These are phyloP conservation scores for Tuta absoluta DNA, from an alignment of 2,888 invertebrate species.

Conservation along the genomic window DNA sequence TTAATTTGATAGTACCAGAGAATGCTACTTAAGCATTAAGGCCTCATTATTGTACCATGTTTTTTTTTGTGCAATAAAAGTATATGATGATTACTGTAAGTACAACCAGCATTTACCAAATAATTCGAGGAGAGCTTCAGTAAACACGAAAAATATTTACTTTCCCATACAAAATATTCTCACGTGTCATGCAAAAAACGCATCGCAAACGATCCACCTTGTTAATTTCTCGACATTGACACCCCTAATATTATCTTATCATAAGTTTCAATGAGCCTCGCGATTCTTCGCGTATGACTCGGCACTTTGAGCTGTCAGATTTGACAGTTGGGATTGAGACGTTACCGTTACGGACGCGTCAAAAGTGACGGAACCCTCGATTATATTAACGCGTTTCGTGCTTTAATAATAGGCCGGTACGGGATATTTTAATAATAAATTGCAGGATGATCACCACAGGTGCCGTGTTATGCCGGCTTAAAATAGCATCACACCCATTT, in stretches of 20 bases:
- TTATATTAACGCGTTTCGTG: slow-evolving; percentile 68
- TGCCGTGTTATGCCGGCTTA: too few relatives aligned
- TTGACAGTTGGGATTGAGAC: slow-evolving; percentile 67
- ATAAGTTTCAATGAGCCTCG: slow-evolving; percentile 55
- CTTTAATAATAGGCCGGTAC: slow-evolving; percentile 68
- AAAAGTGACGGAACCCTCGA: slow-evolving; percentile 62
- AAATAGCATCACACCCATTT: too few relatives aligned
- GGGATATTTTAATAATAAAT: slow-evolving; percentile 22
- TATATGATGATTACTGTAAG: too few relatives aligned
- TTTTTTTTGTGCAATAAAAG: too few relatives aligned
- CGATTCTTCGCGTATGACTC: slow-evolving; percentile 64
- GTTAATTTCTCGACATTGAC: slow-evolving; percentile 61
- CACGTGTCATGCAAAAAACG: slow-evolving; percentile 40
- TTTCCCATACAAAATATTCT: slow-evolving; percentile 14
- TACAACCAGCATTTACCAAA: too few relatives aligned
- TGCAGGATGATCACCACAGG: slow-evolving; percentile 11
- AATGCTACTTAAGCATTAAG: too few relatives aligned
- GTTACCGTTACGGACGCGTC: slow-evolving; percentile 57
- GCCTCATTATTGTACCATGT: too few relatives aligned
- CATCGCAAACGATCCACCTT: slow-evolving; percentile 29
- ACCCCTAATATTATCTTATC: slow-evolving; percentile 69
- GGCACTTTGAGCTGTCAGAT: slow-evolving; percentile 56
- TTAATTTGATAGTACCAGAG: too few relatives aligned
- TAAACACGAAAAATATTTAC: not conserved
- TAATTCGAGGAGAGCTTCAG: not conserved